phyloP scores from a whole-genome alignment of 1,140 invertebrate species.

The Teleogryllus occipitalis region DNA sequence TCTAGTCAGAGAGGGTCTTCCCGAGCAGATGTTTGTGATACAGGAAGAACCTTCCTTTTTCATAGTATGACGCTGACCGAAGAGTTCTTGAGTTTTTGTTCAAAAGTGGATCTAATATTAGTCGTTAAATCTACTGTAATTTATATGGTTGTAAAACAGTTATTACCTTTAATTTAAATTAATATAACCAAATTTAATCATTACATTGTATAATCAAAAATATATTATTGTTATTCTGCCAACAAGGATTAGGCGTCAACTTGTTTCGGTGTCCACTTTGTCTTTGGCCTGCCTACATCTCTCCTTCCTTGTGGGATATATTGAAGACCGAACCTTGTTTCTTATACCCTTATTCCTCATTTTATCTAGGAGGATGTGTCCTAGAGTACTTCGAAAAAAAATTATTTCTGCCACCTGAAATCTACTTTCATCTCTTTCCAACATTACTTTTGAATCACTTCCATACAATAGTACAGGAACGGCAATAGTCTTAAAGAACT shows the following conservation, averaged over 20 bases:
- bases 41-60: too few species aligned
- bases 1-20: too few species aligned
- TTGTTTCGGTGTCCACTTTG: not conserved
- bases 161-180: too few species aligned
- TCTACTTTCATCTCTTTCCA: not conserved
- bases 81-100: too few species aligned
- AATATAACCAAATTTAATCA: too few species aligned
- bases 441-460: not conserved
- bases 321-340: not conserved
- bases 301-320: not conserved
- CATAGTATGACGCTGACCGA: too few species aligned
- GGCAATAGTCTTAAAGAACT: not conserved
- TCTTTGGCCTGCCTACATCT: slow-evolving; percentile 1
- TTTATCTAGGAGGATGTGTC: not conserved
- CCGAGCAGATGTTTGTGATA: too few species aligned
- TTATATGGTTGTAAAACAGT: too few species aligned
- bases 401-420: not conserved
- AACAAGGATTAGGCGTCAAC: not conserved
- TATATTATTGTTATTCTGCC: too few species aligned
- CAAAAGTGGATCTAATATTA: too few species aligned
- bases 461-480: not conserved
- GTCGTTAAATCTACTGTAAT: too few species aligned
- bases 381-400: not conserved
- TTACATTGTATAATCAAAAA: too few species aligned
- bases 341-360: not conserved